phyloP scores from a whole-genome alignment of 2,797 vertebrate species.

The Vipera latastei region DNA sequence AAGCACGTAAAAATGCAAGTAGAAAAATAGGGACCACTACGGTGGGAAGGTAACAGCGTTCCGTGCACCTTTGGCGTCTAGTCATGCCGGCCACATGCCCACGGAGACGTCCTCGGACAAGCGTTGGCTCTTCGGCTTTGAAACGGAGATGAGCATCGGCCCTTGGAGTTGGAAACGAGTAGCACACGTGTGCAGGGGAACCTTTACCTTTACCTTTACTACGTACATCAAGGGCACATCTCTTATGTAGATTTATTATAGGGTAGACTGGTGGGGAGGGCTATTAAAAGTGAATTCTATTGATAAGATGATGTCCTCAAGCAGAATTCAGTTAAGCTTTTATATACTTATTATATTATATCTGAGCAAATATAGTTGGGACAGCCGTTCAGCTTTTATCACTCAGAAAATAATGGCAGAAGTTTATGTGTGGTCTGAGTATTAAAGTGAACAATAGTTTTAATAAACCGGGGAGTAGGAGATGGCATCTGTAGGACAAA shows the following conservation, averaged over 20 bases:
- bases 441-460: slow-evolving; percentile 28
- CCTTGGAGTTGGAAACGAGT: too few relatives aligned
- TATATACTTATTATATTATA: not conserved
- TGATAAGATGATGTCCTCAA: not conserved
- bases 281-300: not conserved
- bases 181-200: too few relatives aligned
- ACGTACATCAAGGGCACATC: not conserved
- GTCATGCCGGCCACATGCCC: too few relatives aligned
- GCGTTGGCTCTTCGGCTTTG: too few relatives aligned
- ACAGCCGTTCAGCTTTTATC: slow-evolving; percentile 25
- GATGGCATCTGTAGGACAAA: not conserved
- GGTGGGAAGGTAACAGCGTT: too few relatives aligned
- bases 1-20: too few relatives aligned
- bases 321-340: not conserved
- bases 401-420: slow-evolving; percentile 29
- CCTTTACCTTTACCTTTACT: not conserved
- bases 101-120: too few relatives aligned
- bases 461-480: slow-evolving; percentile 8
- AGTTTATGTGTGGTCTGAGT: not conserved
- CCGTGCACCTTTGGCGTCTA: too few relatives aligned
- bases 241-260: not conserved
- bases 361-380: slow-evolving; percentile 4
- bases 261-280: not conserved
- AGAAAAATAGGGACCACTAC: too few relatives aligned
- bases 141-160: too few relatives aligned